Conservation (phyloP, 2,888 invertebrate genomes). For the Polyommatus icarus region DNA sequence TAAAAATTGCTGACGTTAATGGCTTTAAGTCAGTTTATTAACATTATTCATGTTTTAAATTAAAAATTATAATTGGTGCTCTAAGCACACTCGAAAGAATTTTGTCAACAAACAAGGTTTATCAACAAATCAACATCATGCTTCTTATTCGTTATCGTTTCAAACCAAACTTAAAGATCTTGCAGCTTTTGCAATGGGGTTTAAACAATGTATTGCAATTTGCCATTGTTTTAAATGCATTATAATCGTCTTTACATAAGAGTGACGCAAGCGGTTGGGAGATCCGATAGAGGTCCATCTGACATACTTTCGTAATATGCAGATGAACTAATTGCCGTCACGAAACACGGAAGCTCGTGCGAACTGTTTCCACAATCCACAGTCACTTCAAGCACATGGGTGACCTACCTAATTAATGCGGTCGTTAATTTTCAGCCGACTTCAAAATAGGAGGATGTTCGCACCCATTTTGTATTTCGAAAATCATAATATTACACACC, state of each 20-base stretch:
- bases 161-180: neutral
- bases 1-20: neutral
- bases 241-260: slow-evolving; percentile 29
- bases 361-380: slow-evolving; percentile 2
- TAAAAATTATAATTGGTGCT: too few relatives aligned
- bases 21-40: neutral
- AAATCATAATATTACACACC: too few relatives aligned
- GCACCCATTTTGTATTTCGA: neutral
- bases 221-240: slow-evolving; percentile 26
- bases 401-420: neutral
- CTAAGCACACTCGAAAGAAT: neutral
- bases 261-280: slow-evolving; percentile 30
- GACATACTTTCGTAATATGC: slow-evolving; percentile 35
- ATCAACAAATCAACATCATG: neutral
- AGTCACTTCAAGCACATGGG: neutral
- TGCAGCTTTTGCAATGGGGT: slow-evolving; percentile 4
- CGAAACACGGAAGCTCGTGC: slow-evolving; percentile 25
- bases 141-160: neutral
- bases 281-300: slow-evolving; percentile 31
- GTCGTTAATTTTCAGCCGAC: neutral
- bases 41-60: neutral
- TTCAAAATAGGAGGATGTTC: neutral
- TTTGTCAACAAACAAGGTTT: neutral
- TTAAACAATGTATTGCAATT: slow-evolving; percentile 19
- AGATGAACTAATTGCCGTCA: slow-evolving; percentile 27